Evolutionary conservation across 2,113 vertebrate genomes (phyloP).

Genomic region (Calidris pygmaea): DNA sequence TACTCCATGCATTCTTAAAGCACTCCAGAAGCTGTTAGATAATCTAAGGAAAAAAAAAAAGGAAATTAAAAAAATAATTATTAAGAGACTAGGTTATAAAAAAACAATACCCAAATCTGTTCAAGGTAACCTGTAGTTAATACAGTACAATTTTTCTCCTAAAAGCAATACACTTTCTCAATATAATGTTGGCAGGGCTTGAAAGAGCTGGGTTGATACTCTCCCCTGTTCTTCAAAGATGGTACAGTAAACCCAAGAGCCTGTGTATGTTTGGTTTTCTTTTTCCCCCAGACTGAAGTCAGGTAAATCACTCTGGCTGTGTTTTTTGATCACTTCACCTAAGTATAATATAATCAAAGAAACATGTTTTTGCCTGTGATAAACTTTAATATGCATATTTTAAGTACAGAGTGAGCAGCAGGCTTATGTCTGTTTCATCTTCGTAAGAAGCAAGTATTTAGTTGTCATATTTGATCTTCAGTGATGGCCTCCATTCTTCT

Average conservation of each 20-base stretch:
- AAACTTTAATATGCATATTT: slow-evolving; percentile 48
- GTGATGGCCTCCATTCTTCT: slow-evolving; percentile 82
- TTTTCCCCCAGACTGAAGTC: background rate
- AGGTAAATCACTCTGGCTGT: background rate
- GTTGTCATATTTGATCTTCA: slow-evolving; percentile 52
- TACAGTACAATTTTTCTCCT: background rate
- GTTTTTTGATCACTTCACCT: background rate
- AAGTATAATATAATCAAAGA: background rate
- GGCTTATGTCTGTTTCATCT: background rate
- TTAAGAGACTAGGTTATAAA: background rate
- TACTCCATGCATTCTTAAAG: background rate
- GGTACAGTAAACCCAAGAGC: background rate
- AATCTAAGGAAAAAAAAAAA: background rate
- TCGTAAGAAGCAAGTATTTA: background rate
- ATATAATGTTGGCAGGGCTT: background rate
- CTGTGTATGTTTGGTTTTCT: too few relatives aligned
- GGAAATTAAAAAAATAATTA: background rate
- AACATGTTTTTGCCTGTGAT: background rate
- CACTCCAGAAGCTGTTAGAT: background rate
- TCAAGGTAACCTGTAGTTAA: background rate
- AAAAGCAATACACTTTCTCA: background rate
- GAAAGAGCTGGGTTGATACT: background rate
- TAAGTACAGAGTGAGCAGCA: slow-evolving; percentile 18
- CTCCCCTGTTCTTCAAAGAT: background rate
- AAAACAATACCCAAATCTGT: background rate